These are phyloP conservation scores for Bombus difficillimus DNA, from an alignment of 1,140 invertebrate genomes.

Conservation along the genomic window DNA sequence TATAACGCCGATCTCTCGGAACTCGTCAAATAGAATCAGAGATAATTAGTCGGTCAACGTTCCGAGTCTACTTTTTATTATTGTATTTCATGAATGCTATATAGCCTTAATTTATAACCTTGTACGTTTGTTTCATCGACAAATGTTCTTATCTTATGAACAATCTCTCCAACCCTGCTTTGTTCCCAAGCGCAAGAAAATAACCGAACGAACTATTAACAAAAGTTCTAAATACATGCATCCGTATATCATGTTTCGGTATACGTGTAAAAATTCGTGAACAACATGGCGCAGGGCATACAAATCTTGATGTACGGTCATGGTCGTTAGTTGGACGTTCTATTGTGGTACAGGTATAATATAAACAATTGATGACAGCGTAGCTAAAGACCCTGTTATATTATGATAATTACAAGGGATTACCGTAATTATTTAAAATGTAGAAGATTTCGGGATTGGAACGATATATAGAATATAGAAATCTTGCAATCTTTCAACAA, in stretches of 20 bases:
- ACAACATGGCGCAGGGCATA: conserved; percentile 14
- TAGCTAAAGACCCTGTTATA: neutral
- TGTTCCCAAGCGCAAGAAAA: neutral
- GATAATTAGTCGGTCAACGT: neutral
- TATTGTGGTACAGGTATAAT: conserved; percentile 58
- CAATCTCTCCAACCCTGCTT: neutral
- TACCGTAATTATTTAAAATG: conserved; percentile 42
- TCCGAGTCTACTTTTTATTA: neutral
- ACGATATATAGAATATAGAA: too few species aligned
- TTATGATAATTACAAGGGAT: conserved; percentile 36
- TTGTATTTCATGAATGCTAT: neutral
- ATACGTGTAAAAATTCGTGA: neutral
- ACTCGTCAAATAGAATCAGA: too few species aligned
- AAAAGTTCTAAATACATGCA: neutral
- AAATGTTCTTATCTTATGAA: neutral
- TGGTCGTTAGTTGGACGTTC: conserved; percentile 51
- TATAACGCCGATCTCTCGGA: neutral
- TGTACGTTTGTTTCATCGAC: neutral
- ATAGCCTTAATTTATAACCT: too few species aligned
- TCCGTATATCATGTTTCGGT: neutral
- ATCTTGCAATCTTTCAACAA: conserved; percentile 30
- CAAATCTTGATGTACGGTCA: conserved; percentile 17
- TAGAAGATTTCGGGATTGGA: neutral
- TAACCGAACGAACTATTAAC: neutral
- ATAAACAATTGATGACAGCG: conserved; percentile 64